Conservation (phyloP, 2,888 invertebrate genomes). For the Polietes domitor region DNA sequence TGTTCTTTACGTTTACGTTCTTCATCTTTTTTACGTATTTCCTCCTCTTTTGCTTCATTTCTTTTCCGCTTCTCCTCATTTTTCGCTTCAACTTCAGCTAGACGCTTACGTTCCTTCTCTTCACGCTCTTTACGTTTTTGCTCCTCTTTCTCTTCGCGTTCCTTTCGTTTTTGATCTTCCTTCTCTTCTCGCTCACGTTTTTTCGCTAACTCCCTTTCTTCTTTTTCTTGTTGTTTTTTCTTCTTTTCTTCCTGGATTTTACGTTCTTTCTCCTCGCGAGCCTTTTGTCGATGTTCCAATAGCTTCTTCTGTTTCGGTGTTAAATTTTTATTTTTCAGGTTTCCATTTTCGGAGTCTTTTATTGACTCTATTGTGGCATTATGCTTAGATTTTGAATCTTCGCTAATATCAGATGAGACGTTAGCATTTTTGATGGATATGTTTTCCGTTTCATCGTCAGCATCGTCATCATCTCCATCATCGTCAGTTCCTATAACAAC, state of each 20-base stretch:
- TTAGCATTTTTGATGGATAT: slow-evolving; percentile 24
- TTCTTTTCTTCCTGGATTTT: slow-evolving; percentile 81
- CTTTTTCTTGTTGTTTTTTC: slow-evolving; percentile 78
- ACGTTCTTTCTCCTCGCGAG: slow-evolving; percentile 78
- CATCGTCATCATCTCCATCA: slow-evolving; percentile 50
- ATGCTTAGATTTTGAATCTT: slow-evolving; percentile 18
- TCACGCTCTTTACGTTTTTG: slow-evolving; percentile 79
- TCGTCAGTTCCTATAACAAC: slow-evolving; percentile 18
- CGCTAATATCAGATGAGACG: slow-evolving; percentile 33
- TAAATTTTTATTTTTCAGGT: slow-evolving; percentile 62
- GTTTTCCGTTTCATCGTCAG: slow-evolving; percentile 50
- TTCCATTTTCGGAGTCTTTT: slow-evolving; percentile 11
- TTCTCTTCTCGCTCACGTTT: slow-evolving; percentile 81
- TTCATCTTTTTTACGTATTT: slow-evolving; percentile 79
- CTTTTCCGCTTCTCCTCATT: slow-evolving; percentile 75
- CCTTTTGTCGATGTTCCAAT: slow-evolving; percentile 74
- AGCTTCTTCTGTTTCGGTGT: slow-evolving; percentile 76
- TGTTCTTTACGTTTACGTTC: slow-evolving; percentile 83
- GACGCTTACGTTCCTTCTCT: slow-evolving; percentile 78
- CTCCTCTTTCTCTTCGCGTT: slow-evolving; percentile 81
- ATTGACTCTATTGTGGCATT: background rate
- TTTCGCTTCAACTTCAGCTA: slow-evolving; percentile 76
- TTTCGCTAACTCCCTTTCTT: slow-evolving; percentile 74
- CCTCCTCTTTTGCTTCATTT: slow-evolving; percentile 77
- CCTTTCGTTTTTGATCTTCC: slow-evolving; percentile 81